phyloP scores from a whole-genome alignment of 2,797 vertebrate genomes.

The Protonibea diacanthus region DNA sequence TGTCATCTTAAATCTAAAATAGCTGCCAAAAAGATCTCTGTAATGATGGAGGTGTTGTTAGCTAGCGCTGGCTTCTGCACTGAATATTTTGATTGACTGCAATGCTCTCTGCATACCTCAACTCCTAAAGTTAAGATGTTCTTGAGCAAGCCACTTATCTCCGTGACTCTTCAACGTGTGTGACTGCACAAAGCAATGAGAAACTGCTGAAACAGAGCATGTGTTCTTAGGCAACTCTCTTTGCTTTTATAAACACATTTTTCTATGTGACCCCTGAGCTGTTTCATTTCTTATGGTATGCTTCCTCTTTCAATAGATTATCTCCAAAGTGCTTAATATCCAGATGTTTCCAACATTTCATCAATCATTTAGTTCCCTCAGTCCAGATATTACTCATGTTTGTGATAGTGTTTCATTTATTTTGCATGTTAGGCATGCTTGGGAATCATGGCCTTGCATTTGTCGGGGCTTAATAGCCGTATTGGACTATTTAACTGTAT shows the following conservation, averaged over 20 bases:
- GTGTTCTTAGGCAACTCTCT: conserved; percentile 21
- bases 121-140: conserved; percentile 1
- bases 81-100: not conserved
- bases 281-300: conserved; percentile 51
- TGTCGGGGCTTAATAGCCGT: conserved; percentile 11
- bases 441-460: conserved; percentile 35
- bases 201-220: not conserved
- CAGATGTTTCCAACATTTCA: conserved; percentile 45
- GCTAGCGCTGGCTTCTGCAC: not conserved
- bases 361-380: conserved; percentile 2
- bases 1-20: too few relatives aligned
- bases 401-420: conserved; percentile 51
- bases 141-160: not conserved
- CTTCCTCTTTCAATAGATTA: conserved; percentile 41
- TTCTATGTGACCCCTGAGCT: conserved; percentile 30
- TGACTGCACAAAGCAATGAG: not conserved
- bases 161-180: conserved; percentile 2
- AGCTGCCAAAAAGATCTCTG: too few relatives aligned
- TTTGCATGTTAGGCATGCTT: conserved; percentile 22
- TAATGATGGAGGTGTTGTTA: not conserved
- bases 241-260: conserved; percentile 19
- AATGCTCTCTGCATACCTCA: conserved; percentile 7
- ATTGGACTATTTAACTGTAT: conserved; percentile 39
- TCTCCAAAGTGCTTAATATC: conserved; percentile 40
- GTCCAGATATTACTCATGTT: conserved; percentile 38